Evolutionary conservation across 2,797 vertebrate species (phyloP).

Genomic region (Acanthurus leucopareius): DNA sequence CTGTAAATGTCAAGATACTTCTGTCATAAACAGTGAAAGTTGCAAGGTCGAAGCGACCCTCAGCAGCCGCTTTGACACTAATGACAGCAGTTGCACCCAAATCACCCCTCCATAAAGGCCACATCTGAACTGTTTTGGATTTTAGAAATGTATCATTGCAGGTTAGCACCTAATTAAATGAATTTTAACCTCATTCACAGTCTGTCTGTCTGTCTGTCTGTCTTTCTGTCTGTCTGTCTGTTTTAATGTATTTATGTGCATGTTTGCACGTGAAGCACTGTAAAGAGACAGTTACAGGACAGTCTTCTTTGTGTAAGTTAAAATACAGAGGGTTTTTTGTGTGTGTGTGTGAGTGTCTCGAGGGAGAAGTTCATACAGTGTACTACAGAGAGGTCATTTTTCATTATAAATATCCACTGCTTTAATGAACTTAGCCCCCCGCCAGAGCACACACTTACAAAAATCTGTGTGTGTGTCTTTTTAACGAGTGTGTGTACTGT

Average conservation of each 20-base stretch:
- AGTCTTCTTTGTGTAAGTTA: slow-evolving; percentile 28
- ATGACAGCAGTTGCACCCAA: slow-evolving; percentile 25
- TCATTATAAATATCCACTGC: slow-evolving; percentile 74
- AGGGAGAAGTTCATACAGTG: slow-evolving; percentile 59
- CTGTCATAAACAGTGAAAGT: slow-evolving; percentile 41
- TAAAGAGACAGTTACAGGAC: slow-evolving; percentile 33
- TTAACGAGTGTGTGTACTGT: slow-evolving; percentile 65
- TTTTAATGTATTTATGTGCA: slow-evolving; percentile 11
- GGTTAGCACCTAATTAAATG: slow-evolving; percentile 24
- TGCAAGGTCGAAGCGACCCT: slow-evolving; percentile 20
- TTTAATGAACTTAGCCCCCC: slow-evolving; percentile 67
- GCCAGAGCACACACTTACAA: slow-evolving; percentile 27
- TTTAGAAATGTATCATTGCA: slow-evolving; percentile 16
- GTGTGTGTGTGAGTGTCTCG: slow-evolving; percentile 42
- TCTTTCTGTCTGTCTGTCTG: no score
- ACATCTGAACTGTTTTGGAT: neutral
- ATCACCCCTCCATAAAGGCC: slow-evolving; percentile 23
- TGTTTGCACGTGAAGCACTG: neutral
- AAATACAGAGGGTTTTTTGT: slow-evolving; percentile 13
- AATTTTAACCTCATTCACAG: neutral
- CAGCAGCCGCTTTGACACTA: slow-evolving; percentile 17
- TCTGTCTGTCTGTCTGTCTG: neutral
- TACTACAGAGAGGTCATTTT: slow-evolving; percentile 75
- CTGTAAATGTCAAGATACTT: slow-evolving; percentile 64
- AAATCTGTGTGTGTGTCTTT: slow-evolving; percentile 31